Conservation (phyloP, 2,113 vertebrate genomes). For the Megaceryle torquata region DNA sequence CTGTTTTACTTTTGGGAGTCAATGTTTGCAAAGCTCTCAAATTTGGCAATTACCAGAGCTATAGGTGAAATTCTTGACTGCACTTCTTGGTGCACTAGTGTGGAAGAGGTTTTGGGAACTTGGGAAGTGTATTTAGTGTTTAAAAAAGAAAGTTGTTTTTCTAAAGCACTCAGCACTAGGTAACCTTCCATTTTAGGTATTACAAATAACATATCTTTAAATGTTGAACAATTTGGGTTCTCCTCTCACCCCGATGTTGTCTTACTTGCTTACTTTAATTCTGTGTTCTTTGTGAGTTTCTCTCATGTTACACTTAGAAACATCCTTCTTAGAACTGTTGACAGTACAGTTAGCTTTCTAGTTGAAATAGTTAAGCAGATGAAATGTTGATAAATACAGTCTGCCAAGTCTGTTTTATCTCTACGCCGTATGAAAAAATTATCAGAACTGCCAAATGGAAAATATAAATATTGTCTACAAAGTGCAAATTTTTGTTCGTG, state of each 20-base stretch:
- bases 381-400: not conserved
- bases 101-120: not conserved
- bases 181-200: not conserved
- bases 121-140: not conserved
- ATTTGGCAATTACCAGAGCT: not conserved
- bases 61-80: not conserved
- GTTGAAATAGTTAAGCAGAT: not conserved
- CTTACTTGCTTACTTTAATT: not conserved
- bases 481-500: not conserved
- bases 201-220: not conserved
- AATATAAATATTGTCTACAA: constrained; percentile 1
- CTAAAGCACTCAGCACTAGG: not conserved
- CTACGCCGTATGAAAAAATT: not conserved
- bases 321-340: not conserved
- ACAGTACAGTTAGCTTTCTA: not conserved
- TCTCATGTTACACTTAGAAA: not conserved
- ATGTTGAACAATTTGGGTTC: not conserved
- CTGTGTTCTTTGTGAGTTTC: not conserved
- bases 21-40: not conserved
- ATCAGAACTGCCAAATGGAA: not conserved
- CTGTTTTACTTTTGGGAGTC: not conserved
- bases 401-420: not conserved
- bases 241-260: rapidly evolving
- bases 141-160: not conserved
- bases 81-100: not conserved